Conservation (phyloP, 1,140 invertebrate genomes). For the Ruditapes philippinarum region DNA sequence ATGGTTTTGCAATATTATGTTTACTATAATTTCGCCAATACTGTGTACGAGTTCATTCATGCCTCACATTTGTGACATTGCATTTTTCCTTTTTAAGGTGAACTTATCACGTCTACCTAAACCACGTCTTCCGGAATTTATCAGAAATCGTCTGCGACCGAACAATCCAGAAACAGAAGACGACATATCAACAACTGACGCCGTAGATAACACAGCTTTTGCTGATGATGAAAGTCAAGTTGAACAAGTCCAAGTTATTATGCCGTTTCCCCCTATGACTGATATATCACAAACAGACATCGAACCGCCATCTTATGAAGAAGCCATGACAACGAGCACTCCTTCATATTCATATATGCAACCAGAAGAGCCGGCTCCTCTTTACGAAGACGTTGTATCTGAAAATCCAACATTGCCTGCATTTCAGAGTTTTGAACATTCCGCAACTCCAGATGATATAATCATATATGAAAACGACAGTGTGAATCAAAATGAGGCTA, state of each 20-base stretch:
- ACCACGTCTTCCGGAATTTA: constrained; percentile 1
- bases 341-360: not conserved
- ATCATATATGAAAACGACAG: not conserved
- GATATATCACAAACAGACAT: not conserved
- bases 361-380: not conserved
- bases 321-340: not conserved
- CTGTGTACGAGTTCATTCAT: too few species aligned
- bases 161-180: not conserved
- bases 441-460: not conserved
- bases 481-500: too few species aligned
- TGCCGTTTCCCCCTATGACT: not conserved
- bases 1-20: too few species aligned
- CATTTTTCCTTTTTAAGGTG: not conserved
- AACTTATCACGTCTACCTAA: not conserved
- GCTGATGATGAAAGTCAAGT: not conserved
- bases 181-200: not conserved
- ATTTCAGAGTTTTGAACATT: not conserved
- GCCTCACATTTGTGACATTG: too few species aligned
- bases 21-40: too few species aligned
- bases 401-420: not conserved
- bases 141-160: not conserved
- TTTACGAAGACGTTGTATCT: not conserved
- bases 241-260: not conserved
- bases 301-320: not conserved
- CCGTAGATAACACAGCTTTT: not conserved